Percentiles rank a stretch among this genome's conserved stretches.
These are phyloP conservation scores for Conistra vaccinii DNA, from an alignment of 2,888 invertebrate species.

Conservation along the genomic window DNA sequence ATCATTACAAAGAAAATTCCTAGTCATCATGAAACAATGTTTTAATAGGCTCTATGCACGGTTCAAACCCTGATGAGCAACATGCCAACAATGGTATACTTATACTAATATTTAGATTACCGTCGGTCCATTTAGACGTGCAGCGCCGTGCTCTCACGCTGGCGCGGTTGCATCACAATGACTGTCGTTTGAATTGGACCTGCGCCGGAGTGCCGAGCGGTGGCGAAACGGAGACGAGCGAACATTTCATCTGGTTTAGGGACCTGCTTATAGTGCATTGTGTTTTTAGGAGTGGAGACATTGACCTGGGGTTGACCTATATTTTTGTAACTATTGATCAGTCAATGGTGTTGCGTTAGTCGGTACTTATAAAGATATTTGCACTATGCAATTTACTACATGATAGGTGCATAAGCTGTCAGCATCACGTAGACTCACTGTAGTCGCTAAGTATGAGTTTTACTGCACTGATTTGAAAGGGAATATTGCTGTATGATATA, in stretches of 20 bases:
- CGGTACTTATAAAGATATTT: not conserved
- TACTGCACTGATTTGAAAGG: not conserved
- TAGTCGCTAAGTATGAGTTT: not conserved
- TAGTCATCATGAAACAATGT: conserved; percentile 51
- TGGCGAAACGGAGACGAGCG: conserved; percentile 68
- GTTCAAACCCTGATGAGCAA: conserved; percentile 57
- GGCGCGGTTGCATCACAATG: conserved; percentile 69
- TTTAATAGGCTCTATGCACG: conserved; percentile 36
- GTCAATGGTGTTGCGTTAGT: not conserved
- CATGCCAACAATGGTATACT: conserved; percentile 60
- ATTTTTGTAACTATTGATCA: not conserved
- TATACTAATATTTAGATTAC: conserved; percentile 67
- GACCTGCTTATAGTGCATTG: conserved; percentile 35
- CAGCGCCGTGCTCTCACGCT: conserved; percentile 72
- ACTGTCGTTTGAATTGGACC: conserved; percentile 73
- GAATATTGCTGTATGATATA: not conserved
- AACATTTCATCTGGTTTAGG: conserved; percentile 53
- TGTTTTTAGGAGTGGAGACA: conserved; percentile 3
- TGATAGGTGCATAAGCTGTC: not conserved
- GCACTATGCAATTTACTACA: not conserved
- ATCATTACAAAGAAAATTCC: conserved; percentile 32
- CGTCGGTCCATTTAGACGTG: conserved; percentile 63
- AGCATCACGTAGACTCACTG: not conserved
- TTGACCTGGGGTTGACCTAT: not conserved
- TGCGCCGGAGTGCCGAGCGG: conserved; percentile 59